Evolutionary conservation across 2,113 vertebrate species (phyloP).

Genomic region (Podocnemis expansa): DNA sequence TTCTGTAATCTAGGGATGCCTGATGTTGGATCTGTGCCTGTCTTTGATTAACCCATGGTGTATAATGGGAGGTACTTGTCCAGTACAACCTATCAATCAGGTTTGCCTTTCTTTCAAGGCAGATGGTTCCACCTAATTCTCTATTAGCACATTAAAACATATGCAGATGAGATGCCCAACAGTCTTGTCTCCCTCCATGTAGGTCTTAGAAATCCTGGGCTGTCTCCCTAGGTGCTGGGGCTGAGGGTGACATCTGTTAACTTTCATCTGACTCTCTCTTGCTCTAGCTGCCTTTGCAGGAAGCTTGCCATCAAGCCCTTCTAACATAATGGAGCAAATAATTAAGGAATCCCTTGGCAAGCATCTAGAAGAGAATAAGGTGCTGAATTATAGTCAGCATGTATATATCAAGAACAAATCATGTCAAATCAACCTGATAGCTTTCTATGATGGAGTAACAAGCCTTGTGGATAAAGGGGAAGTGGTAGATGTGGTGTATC

Average conservation of each 20-base stretch:
- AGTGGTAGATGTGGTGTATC: too few species aligned
- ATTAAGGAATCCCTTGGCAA: too few species aligned
- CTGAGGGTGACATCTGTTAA: not conserved
- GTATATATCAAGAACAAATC: too few species aligned
- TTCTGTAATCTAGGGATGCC: not conserved
- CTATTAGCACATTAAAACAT: not conserved
- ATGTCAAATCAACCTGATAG: too few species aligned
- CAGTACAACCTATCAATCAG: not conserved
- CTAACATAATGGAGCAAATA: too few species aligned
- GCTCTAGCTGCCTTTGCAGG: not conserved
- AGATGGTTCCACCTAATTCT: not conserved
- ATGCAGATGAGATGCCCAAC: too few species aligned
- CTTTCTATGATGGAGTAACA: too few species aligned
- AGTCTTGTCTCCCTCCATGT: not conserved
- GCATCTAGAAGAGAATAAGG: too few species aligned
- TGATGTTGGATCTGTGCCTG: not conserved
- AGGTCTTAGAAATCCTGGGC: not conserved
- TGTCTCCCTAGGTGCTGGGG: not conserved
- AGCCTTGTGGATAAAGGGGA: too few species aligned
- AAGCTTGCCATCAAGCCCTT: constrained; percentile 43
- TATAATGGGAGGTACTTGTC: not conserved
- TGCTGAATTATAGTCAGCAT: too few species aligned
- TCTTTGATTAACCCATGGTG: too few species aligned
- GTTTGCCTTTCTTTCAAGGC: not conserved
- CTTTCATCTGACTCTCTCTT: not conserved